phyloP scores from a whole-genome alignment of 2,113 vertebrate species.

The Thryonomys swinderianus region DNA sequence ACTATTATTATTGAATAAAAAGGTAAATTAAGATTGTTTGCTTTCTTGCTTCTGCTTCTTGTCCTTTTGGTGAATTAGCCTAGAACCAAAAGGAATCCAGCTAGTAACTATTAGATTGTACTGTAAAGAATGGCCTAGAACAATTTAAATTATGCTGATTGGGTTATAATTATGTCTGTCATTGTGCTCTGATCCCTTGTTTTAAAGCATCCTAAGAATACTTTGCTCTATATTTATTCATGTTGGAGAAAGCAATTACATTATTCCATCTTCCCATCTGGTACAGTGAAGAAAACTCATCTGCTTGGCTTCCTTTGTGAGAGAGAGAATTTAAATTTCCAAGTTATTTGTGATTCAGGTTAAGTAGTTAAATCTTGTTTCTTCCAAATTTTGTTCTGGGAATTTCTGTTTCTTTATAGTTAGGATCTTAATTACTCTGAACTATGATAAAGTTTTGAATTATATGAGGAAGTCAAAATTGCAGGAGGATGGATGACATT shows the following conservation, averaged over 20 bases:
- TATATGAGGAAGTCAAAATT: slow-evolving; percentile 37
- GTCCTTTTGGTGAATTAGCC: slow-evolving; percentile 7
- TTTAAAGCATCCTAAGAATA: slow-evolving; percentile 73
- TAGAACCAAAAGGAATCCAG: slow-evolving; percentile 41
- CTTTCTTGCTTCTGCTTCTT: not conserved
- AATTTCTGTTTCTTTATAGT: slow-evolving; percentile 15
- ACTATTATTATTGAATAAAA: not conserved
- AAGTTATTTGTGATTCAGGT: slow-evolving; percentile 62
- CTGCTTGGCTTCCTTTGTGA: slow-evolving; percentile 58
- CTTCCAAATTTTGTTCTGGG: slow-evolving; percentile 64
- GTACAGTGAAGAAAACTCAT: slow-evolving; percentile 58
- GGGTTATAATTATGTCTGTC: slow-evolving; percentile 70
- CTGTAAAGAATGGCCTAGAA: slow-evolving; percentile 47
- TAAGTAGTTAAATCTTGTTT: slow-evolving; percentile 55
- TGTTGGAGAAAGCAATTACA: slow-evolving; percentile 67
- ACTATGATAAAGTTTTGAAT: slow-evolving; percentile 41
- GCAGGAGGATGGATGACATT: slow-evolving; percentile 3
- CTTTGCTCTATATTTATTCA: slow-evolving; percentile 71
- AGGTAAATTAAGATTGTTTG: not conserved
- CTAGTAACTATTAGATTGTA: slow-evolving; percentile 2
- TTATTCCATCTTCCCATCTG: slow-evolving; percentile 64
- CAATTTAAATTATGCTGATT: slow-evolving; percentile 57
- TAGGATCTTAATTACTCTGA: slow-evolving; percentile 58
- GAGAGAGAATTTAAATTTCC: slow-evolving; percentile 62
- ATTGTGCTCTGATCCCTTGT: slow-evolving; percentile 70